phyloP scores from a whole-genome alignment of 2,113 vertebrate genomes.

The Albula goreensis region DNA sequence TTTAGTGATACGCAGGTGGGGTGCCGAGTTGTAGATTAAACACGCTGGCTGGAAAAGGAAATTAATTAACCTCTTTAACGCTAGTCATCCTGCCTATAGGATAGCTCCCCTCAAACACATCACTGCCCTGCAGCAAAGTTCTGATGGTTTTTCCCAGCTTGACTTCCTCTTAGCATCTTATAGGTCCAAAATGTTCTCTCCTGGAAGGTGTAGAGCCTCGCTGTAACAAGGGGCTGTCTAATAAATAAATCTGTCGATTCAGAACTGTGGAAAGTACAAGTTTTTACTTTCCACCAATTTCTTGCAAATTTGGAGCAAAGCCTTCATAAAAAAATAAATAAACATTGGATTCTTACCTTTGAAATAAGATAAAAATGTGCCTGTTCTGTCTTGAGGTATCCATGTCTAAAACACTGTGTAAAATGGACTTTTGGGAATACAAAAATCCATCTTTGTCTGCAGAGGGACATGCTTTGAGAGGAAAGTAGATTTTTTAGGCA shows the following conservation, averaged over 20 bases:
- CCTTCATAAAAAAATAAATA: no score
- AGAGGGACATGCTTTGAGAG: not conserved
- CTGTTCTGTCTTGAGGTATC: not conserved
- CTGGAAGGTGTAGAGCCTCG: not conserved
- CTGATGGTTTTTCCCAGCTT: not conserved
- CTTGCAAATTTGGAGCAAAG: no score
- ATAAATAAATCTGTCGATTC: not conserved
- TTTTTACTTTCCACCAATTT: no score
- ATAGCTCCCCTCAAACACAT: not conserved
- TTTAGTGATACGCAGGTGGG: not conserved
- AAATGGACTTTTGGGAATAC: not conserved
- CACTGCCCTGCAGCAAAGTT: not conserved
- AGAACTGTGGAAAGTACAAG: not conserved
- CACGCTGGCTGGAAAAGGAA: not conserved
- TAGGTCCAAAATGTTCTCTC: not conserved
- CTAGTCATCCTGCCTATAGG: not conserved
- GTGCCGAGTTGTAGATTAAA: not conserved
- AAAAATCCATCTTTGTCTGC: not conserved
- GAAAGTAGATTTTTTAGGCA: not conserved
- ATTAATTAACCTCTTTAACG: not conserved
- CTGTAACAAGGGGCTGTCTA: not conserved
- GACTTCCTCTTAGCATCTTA: not conserved
- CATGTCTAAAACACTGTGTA: not conserved
- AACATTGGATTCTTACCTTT: no score
- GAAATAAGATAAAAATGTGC: not conserved